phyloP scores from a whole-genome alignment of 2,797 vertebrate genomes.

The Lepus townsendii region DNA sequence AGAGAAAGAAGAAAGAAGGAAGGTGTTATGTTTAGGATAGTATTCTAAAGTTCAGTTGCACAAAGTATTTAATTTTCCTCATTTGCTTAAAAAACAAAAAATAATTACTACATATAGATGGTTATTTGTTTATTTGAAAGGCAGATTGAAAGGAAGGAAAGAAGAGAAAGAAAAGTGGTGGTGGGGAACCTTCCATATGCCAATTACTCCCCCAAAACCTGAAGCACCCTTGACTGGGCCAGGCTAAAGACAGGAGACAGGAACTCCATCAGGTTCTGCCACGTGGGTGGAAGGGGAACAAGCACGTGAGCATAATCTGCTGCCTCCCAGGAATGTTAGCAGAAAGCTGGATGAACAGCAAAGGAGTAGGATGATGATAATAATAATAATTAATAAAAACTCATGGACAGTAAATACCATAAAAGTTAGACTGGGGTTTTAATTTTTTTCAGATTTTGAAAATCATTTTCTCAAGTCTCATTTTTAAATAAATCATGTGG shows the following conservation, averaged over 20 bases:
- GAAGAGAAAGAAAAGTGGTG: neutral
- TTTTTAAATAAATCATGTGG: neutral
- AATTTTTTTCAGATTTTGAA: neutral
- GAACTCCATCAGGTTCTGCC: no score
- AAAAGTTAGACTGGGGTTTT: neutral
- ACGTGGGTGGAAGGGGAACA: no score
- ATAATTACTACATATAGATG: neutral
- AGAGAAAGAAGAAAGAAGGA: neutral
- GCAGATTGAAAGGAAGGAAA: neutral
- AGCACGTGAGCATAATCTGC: no score
- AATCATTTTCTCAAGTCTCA: neutral
- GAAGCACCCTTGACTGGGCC: no score
- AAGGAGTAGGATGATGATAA: no score
- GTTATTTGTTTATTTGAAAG: no score
- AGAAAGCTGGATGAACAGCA: no score
- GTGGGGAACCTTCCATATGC: no score
- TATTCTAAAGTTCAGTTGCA: conserved; percentile 21
- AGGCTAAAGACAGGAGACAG: no score
- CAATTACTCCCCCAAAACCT: no score
- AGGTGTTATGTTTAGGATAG: neutral
- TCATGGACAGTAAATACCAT: neutral
- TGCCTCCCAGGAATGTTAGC: no score
- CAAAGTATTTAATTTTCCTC: neutral
- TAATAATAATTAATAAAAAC: no score
- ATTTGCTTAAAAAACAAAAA: neutral